Percentiles rank a stretch among this genome's conserved stretches.
Evolutionary conservation across 1,140 invertebrate species (phyloP).

Genomic region (Mylabris phalerata): DNA sequence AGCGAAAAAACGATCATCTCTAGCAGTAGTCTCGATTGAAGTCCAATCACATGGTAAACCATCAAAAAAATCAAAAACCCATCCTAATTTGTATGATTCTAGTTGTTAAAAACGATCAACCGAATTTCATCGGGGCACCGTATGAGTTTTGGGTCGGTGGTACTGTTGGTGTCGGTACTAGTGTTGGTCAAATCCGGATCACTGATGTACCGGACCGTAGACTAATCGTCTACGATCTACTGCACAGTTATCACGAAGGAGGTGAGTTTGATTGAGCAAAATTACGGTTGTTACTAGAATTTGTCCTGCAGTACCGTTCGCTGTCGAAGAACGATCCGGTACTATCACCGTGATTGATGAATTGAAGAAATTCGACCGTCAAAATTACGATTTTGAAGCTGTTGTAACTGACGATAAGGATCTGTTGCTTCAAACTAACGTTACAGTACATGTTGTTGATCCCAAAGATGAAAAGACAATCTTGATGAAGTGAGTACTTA

Average conservation of each 20-base stretch:
- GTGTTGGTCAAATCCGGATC: conserved; percentile 75
- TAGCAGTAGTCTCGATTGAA: conserved; percentile 76
- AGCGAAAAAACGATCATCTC: conserved; percentile 70
- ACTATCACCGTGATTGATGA: conserved; percentile 78
- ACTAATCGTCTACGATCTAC: conserved; percentile 65
- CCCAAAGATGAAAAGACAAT: conserved; percentile 60
- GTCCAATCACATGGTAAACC: conserved; percentile 50
- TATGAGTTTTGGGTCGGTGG: conserved; percentile 87
- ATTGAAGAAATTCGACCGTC: conserved; percentile 59
- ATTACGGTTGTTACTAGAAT: not conserved
- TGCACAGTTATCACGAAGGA: conserved; percentile 75
- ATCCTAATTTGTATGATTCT: not conserved
- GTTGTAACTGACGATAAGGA: conserved; percentile 59
- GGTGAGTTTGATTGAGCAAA: conserved; percentile 43
- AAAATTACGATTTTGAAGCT: conserved; percentile 73
- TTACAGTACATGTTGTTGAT: conserved; percentile 75
- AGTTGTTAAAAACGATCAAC: conserved; percentile 44
- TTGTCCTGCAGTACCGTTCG: conserved; percentile 69
- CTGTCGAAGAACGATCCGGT: conserved; percentile 80
- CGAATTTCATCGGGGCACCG: conserved; percentile 79
- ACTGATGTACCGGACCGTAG: conserved; percentile 61
- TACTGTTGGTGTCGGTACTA: conserved; percentile 73
- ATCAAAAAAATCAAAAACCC: too few species aligned
- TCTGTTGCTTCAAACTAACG: conserved; percentile 65
- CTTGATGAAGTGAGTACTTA: conserved; percentile 56